These are phyloP conservation scores for Macquaria australasica DNA, from an alignment of 2,113 vertebrate species.

Conservation along the genomic window DNA sequence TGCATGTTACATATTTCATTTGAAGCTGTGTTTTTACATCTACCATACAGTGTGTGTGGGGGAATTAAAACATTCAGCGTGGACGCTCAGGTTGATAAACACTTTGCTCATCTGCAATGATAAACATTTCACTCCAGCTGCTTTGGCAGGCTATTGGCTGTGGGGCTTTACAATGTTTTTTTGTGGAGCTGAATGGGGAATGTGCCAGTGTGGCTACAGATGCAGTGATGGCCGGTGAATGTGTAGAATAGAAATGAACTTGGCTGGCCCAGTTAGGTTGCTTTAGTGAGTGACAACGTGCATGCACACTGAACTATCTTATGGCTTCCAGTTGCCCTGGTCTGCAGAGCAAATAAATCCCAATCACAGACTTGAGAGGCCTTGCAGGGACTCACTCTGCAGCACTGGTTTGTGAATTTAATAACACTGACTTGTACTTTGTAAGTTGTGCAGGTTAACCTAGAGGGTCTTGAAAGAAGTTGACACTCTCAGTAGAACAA, in stretches of 20 bases:
- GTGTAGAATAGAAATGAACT: constrained; percentile 73
- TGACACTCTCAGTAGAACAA: background rate
- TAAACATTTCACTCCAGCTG: constrained; percentile 33
- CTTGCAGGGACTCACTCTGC: background rate
- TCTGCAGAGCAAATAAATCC: constrained; percentile 48
- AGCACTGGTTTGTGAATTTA: background rate
- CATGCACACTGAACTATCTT: constrained; percentile 33
- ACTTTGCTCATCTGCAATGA: constrained; percentile 31
- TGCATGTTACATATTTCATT: background rate
- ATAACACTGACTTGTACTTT: too few relatives aligned
- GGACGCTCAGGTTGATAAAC: constrained; percentile 3
- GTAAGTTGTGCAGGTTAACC: background rate
- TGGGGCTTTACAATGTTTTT: constrained; percentile 42
- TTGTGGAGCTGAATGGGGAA: constrained; percentile 70
- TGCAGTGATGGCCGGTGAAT: constrained; percentile 51
- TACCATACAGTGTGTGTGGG: background rate
- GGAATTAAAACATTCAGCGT: background rate
- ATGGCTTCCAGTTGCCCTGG: background rate
- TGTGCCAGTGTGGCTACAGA: constrained; percentile 70
- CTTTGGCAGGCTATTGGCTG: constrained; percentile 33
- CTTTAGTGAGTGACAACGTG: constrained; percentile 31
- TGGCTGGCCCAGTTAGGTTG: constrained; percentile 61
- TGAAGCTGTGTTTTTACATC: background rate
- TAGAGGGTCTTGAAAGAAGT: background rate
- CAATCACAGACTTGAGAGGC: constrained; percentile 11